A percentile compares a stretch with the other conserved stretches of the same genome.
Conservation (phyloP, 2,113 vertebrate species). For the Xyrauchen texanus region DNA sequence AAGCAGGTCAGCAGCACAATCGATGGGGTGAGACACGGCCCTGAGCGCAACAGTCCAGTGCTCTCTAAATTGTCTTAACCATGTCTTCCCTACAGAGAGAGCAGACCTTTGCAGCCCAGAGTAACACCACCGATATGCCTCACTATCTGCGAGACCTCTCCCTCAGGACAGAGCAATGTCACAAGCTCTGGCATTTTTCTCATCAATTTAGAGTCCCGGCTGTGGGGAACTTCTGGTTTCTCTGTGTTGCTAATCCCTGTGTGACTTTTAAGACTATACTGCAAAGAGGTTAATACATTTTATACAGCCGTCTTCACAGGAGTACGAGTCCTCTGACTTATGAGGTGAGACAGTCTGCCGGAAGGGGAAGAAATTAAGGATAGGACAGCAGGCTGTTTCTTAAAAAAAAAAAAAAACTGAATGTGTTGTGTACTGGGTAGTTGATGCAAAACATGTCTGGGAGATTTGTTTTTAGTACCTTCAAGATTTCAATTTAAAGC, state of each 20-base stretch:
- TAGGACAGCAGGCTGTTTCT: not conserved
- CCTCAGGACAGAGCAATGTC: conserved; percentile 34
- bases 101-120: conserved; percentile 7
- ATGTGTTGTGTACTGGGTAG: not conserved
- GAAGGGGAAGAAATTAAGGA: not conserved
- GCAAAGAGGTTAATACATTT: conserved; percentile 68
- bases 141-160: not conserved
- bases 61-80: conserved; percentile 44
- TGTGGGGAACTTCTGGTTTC: conserved; percentile 46
- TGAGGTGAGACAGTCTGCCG: not conserved
- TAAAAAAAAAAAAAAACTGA: no score
- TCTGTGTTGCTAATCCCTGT: conserved; percentile 68
- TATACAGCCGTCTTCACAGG: conserved; percentile 52
- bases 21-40: conserved; percentile 33
- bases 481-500: no score
- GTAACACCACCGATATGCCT: conserved; percentile 25
- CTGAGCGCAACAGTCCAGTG: conserved; percentile 19
- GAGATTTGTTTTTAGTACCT: no score
- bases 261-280: conserved; percentile 69
- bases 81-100: conserved; percentile 18
- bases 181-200: conserved; percentile 58
- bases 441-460: no score
- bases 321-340: conserved; percentile 55
- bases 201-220: conserved; percentile 71
- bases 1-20: conserved; percentile 49